Conservation (phyloP, 2,888 invertebrate species). For the Rutpela maculata region DNA sequence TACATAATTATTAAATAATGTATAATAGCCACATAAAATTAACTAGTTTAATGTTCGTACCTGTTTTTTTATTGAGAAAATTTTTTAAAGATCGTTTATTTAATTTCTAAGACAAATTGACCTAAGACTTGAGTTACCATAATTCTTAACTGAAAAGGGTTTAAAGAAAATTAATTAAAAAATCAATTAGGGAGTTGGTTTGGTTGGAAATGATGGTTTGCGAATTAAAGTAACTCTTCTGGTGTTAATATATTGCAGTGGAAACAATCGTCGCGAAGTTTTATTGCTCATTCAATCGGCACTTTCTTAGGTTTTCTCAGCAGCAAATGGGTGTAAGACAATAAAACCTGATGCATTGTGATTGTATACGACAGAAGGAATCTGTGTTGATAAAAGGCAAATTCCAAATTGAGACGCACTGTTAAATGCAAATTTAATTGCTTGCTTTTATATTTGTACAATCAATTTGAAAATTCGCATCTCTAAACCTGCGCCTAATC, state of each 20-base stretch:
- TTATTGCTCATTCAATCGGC: slow-evolving; percentile 74
- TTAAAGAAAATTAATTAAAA: slow-evolving; percentile 50
- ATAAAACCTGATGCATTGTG: slow-evolving; percentile 75
- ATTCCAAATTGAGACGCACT: slow-evolving; percentile 70
- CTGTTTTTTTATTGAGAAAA: too few relatives aligned
- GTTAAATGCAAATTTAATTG: slow-evolving; percentile 69
- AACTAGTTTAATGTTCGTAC: too few relatives aligned
- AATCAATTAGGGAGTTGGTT: slow-evolving; percentile 58
- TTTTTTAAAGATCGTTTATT: too few relatives aligned
- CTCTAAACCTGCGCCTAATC: slow-evolving; percentile 1
- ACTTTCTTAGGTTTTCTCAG: slow-evolving; percentile 74
- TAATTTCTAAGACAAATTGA: too few relatives aligned
- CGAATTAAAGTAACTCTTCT: slow-evolving; percentile 71
- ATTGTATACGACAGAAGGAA: slow-evolving; percentile 72
- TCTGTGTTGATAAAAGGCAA: slow-evolving; percentile 69
- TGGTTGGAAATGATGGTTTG: slow-evolving; percentile 57
- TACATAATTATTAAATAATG: too few relatives aligned
- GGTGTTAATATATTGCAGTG: slow-evolving; percentile 69
- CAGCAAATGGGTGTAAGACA: slow-evolving; percentile 73
- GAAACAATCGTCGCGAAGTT: slow-evolving; percentile 73
- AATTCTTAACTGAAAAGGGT: neutral
- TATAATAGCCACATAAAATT: too few relatives aligned
- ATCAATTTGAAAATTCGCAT: slow-evolving; percentile 14
- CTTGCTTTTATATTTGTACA: slow-evolving; percentile 41
- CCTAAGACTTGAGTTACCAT: too few relatives aligned